Evolutionary conservation across 2,797 vertebrate species (phyloP), one percentile per base, ranked within the genome.

Genomic region (Gouania willdenowi): DNA sequence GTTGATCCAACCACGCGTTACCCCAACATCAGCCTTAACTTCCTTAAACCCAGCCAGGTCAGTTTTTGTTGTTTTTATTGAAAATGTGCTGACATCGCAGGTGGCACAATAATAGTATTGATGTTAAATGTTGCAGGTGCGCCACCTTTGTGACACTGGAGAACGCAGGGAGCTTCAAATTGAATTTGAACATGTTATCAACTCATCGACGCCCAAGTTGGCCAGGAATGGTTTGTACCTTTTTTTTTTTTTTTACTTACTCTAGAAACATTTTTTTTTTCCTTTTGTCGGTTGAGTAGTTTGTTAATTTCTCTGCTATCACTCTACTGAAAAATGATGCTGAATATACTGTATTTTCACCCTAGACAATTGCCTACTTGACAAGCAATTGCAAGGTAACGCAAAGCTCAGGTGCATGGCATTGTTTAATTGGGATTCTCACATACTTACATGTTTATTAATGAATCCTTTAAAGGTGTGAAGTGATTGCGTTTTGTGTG

Each of bases 1-100:
- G 86, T 98, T 7, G 94, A 99, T 66, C 97, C 97, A 0, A 90
- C 91, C 23, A 99, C 96, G n/a, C 91, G 97, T 1, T 99, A 99
- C 48, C 97, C 97, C 72, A 99, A 98, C 30, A 91, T 98, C 36
- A 95, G 91, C 26, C 73, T 98, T 62, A 92, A 92, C 81, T 92
- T 94, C 79, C 73, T 98, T 60, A 79, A 91, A 32, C 92, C 94
- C 9, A 94, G 89, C 77, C 96, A 99, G 92, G 97, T 98, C 70
- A 56, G 72, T 39, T 8, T 16, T 7, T 26, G 5, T 10, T n/a
- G 5, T 8, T 2, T 8, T 4, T n/a, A 2, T 5, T 7, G 4
- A 12, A 4, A 3, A 7, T 27, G 13, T 24, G 3, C 4, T 14
- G 5, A 8, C 22, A 5, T 8, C 3, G 13, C 2, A 7, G 16